phyloP scores from a whole-genome alignment of 2,888 invertebrate species.

The Ochropacha duplaris region DNA sequence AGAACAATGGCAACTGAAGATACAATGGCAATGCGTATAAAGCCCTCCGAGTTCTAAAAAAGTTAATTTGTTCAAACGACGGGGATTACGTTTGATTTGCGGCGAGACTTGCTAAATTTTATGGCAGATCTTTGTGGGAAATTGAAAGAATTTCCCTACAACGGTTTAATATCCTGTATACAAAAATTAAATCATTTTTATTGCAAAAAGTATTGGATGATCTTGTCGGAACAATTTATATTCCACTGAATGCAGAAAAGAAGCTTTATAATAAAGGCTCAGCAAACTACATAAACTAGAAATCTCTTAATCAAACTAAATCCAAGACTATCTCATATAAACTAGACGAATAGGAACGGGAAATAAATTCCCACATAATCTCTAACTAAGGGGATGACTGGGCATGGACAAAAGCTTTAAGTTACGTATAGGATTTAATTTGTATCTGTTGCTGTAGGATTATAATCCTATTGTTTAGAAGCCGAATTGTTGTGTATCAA shows the following conservation, averaged over 20 bases:
- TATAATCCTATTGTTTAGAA: conserved; percentile 14
- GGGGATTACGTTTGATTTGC: conserved; percentile 22
- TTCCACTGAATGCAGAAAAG: no score
- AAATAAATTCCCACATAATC: conserved; percentile 38
- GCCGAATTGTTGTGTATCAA: neutral
- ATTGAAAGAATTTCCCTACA: conserved; percentile 17
- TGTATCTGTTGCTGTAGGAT: neutral
- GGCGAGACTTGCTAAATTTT: conserved; percentile 13
- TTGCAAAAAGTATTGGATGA: no score
- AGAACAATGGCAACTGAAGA: neutral
- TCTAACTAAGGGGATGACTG: no score
- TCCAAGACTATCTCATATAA: conserved; percentile 26
- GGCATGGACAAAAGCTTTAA: conserved; percentile 13
- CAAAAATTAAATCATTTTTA: neutral
- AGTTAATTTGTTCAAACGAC: neutral
- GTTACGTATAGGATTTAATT: neutral
- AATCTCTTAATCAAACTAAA: conserved; percentile 28
- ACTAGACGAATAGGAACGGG: conserved; percentile 31
- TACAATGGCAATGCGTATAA: neutral
- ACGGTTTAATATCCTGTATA: neutral
- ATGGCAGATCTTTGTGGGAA: conserved; percentile 6
- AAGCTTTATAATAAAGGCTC: neutral
- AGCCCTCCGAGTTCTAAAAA: neutral
- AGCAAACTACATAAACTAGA: neutral
- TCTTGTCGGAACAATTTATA: no score